Evolutionary conservation across 37 sponge, comb jelly and placozoan genomes (phyloP).

Genomic region (Geodia barretti): DNA sequence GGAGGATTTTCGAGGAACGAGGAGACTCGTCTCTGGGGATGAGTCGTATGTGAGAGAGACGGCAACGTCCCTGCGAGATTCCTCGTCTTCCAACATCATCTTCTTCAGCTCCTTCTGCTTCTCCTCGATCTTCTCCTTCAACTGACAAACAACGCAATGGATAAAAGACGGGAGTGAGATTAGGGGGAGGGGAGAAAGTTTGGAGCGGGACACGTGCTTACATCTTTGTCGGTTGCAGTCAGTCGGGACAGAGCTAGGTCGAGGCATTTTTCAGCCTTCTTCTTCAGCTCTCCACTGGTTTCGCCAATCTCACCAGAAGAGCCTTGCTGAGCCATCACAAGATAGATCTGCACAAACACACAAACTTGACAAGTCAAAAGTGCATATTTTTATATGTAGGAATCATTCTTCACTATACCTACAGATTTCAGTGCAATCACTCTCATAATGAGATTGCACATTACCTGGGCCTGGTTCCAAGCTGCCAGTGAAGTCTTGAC

Average conservation of each 20-base stretch:
- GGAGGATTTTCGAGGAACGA: not conserved
- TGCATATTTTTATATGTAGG: not conserved
- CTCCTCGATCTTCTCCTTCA: constrained; percentile 14
- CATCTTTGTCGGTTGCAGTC: constrained; percentile 10
- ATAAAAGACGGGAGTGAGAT: not conserved
- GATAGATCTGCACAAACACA: constrained; percentile 21
- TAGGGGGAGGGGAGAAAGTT: not conserved
- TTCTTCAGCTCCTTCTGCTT: constrained; percentile 30
- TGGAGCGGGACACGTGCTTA: not conserved
- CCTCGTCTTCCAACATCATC: constrained; percentile 7
- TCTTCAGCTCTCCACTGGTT: not conserved
- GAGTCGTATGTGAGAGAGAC: not conserved
- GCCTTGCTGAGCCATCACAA: constrained; percentile 18
- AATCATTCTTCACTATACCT: not conserved
- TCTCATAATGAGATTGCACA: not conserved
- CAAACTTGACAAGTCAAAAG: not conserved
- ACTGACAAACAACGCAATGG: not conserved
- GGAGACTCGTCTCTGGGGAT: not conserved
- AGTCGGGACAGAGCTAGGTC: constrained; percentile 11
- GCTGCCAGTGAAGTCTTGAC: constrained; percentile 67
- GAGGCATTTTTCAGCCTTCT: constrained; percentile 32
- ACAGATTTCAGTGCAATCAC: not conserved
- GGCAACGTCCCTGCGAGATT: not conserved
- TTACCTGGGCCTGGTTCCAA: constrained; percentile 76
- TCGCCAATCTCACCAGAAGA: not conserved